phyloP scores from a whole-genome alignment of 2,113 vertebrate genomes.

The Felis chaus region DNA sequence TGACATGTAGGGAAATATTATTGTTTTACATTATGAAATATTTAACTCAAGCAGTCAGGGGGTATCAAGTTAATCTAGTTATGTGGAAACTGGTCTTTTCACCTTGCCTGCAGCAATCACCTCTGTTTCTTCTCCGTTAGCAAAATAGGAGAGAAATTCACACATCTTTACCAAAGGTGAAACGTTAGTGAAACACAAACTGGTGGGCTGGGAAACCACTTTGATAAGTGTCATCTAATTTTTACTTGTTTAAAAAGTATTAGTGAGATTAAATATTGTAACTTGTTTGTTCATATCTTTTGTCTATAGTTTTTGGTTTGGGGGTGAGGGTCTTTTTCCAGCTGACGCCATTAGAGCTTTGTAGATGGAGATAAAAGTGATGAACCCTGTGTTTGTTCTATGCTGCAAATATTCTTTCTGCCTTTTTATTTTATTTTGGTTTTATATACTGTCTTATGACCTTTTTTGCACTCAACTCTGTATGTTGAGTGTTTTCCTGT shows the following conservation, averaged over 20 bases:
- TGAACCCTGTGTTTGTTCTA: background rate
- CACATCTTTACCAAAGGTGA: background rate
- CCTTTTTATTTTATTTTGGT: background rate
- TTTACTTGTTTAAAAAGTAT: background rate
- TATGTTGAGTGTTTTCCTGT: background rate
- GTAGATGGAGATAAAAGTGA: background rate
- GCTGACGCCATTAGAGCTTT: background rate
- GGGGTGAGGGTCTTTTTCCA: background rate
- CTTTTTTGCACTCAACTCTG: background rate
- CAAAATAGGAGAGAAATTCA: background rate
- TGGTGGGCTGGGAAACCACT: background rate
- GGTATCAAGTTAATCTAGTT: background rate
- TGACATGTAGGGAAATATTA: background rate
- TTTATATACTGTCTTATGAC: background rate
- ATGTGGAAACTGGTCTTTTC: background rate
- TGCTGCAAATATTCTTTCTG: background rate
- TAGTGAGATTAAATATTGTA: background rate
- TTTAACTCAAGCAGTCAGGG: background rate
- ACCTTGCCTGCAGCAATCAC: background rate
- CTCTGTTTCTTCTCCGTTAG: background rate
- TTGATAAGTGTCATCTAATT: background rate
- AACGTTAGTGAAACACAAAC: background rate
- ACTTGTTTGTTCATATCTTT: background rate
- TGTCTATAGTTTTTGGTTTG: background rate
- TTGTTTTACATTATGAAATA: constrained; percentile 6